Evolutionary conservation across 2,888 invertebrate species (phyloP), one percentile per base, ranked within the genome.

Genomic region (Stenchaetothrips biformis): DNA sequence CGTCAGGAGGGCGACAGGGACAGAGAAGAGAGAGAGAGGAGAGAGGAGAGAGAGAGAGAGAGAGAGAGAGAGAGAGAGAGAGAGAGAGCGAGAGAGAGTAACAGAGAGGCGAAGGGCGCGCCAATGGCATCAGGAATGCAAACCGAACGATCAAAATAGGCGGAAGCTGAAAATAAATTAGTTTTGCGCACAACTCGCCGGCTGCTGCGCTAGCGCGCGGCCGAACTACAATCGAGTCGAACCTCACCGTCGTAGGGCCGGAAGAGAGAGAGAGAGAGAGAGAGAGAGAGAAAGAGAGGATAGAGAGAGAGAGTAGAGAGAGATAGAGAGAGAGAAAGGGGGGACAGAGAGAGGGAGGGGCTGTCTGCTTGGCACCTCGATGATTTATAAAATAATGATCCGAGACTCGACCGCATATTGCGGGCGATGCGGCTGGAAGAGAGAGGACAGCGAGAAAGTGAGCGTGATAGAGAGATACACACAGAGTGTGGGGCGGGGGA

Each of bases 221-320:
- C 84, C 84, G 84, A 83, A 84, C 85, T 85, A 85, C 85, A n/a
- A 84, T 84, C 84, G 84, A 84, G 85, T n/a, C n/a, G 84, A 85
- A 84, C 83, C 83, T 83, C 84, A 84, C 83, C 81, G 82, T 82
- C 83, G 83, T 81, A 84, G 82, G 83, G 83, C 84, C 84, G 83
- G 83, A 84, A 53, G 16, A 11, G 53, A 11, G 53, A 16, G 16
- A 53, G 85, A 84, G 83, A 83, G 53, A 16, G 53, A 11, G 53
- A 16, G 53, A 53, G 53, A n/a, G 53, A 13, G 53, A 53, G 16
- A 16, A 1, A 13, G 53, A 49, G 11, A 53, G 53, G 53, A 53
- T 2, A 7, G 53, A 78, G 79, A 79, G 81, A 81, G 81, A 80
- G 82, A 80, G 67, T 77, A 81, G 83, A 80, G 79, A 80, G 62